Conservation (phyloP, 2,888 invertebrate species). For the Cremastinae sp. region DNA sequence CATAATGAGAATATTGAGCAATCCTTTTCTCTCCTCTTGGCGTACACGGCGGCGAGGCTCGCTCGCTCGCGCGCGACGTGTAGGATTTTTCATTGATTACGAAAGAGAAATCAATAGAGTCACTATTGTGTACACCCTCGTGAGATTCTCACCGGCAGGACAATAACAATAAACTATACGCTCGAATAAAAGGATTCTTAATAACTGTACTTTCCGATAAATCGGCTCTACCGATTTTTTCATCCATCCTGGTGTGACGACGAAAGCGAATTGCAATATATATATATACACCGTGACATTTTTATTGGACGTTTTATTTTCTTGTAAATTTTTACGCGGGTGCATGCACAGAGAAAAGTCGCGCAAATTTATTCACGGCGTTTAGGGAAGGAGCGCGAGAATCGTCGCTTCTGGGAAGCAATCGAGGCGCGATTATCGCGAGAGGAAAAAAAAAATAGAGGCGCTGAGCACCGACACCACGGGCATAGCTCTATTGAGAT, state of each 20-base stretch:
- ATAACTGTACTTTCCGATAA: slow-evolving; percentile 1
- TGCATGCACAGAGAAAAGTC: background rate
- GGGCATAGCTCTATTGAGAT: slow-evolving; percentile 42
- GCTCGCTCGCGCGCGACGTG: slow-evolving; percentile 10
- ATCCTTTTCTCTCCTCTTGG: slow-evolving; percentile 15
- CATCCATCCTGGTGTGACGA: too few relatives aligned
- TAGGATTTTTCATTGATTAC: slow-evolving; percentile 49
- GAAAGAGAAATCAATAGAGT: slow-evolving; percentile 55
- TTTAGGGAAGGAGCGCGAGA: slow-evolving; percentile 16
- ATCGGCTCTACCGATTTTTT: background rate
- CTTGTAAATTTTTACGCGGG: background rate
- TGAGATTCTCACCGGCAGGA: slow-evolving; percentile 21
- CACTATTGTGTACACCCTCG: slow-evolving; percentile 34
- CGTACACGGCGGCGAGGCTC: too few relatives aligned
- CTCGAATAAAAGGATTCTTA: slow-evolving; percentile 1
- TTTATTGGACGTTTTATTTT: slow-evolving; percentile 1
- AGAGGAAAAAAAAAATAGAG: slow-evolving; percentile 38
- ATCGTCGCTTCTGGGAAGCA: slow-evolving; percentile 44
- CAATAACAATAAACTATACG: background rate
- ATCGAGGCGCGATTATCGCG: slow-evolving; percentile 42
- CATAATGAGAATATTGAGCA: slow-evolving; percentile 61
- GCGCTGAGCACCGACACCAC: slow-evolving; percentile 32
- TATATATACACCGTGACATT: too few relatives aligned
- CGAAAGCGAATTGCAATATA: too few relatives aligned
- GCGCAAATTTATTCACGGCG: slow-evolving; percentile 30